Evolutionary conservation across 2,888 invertebrate genomes (phyloP), one percentile per base, ranked within the genome.

Genomic region (Andrena flavipes): DNA sequence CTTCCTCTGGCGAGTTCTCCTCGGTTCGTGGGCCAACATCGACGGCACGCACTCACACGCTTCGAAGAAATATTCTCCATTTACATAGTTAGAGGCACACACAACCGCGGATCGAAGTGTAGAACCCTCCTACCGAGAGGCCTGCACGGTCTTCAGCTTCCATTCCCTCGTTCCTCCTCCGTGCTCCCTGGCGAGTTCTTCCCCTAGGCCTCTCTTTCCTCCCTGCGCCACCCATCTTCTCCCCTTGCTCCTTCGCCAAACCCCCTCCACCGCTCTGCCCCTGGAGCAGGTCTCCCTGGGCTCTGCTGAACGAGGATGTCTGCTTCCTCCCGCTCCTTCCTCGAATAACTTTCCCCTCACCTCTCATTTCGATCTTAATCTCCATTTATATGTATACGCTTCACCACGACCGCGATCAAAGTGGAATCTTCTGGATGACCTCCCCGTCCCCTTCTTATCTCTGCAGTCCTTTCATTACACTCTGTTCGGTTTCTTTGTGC

Each of bases 41-140:
- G 42, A 48, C 70, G 60, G 23, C 20, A 62, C 59, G 29, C 76
- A 78, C 84, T 75, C 68, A 82, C 80, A 84, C 77, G 29, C 51
- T 20, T 78, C 48, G 49, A n/a, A 69, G 78, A 75, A 86, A 81
- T 80, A 91, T 91, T 88, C 86, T 87, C 84, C 88, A 92, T 92
- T 92, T 91, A 89, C 91, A 92, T 92, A 90, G 90, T 88, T 88
- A 85, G 82, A 82, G 68, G 62, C 71, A 35, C 62, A 64, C 67
- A 78, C 84, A 72, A 59, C 65, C 59, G 63, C 42, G 67, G 71
- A 84, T 82, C 86, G 76, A 84, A 69, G 80, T 67, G 13, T 42
- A 62, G 75, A 80, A 81, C 60, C 80, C 77, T 82, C 73, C 82
- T 84, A 76, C 84, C 67, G 70, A 75, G 68, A 71, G 33, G 56